Evolutionary conservation across 2,797 vertebrate genomes (phyloP), one percentile per base, ranked within the genome.

Genomic region (Diplodus puntazzo): DNA sequence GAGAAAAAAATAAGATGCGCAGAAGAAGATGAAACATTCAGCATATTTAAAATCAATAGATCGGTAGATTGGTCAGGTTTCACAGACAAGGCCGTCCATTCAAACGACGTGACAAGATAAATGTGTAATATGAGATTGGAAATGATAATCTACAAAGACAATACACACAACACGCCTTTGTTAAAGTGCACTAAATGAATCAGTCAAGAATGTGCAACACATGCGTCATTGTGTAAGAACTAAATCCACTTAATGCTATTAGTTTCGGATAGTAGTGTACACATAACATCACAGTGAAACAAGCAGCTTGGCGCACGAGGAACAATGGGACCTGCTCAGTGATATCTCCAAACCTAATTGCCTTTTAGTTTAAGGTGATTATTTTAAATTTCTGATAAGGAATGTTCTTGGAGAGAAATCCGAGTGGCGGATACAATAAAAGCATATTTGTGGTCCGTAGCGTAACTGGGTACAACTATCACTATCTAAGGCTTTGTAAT

Each of bases 231-330:
- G 90, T 87, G 62, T 81, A 84, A 91, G 71, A 87, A 68, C 74
- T 88, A 93, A 94, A 92, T 92, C 85, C 83, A 85, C 62, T 81
- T 92, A 94, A 94, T 91, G 83, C 87, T 85, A 81, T 94, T 92
- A 92, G 81, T 65, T 74, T 73, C 30, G 59, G 66, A 60, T 45
- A 66, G 71, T 17, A 66, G 46, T 21, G 75, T 45, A 69, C 74
- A 81, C 60, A 25, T 63, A 55, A 75, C 57, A 61, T 64, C 67
- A 64, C 73, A 68, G 73, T 27, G 64, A 80, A 85, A 90, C 71
- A 85, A 88, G 88, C 59, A 77, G 73, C 75, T 85, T 69, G 58
- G n/a, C 59, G 25, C 59, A 8, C 6, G 12, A 75, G 59, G 62
- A 90, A 86, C 83, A 90, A 86, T 75, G 60, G 45, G 18, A 21